These are phyloP conservation scores for Pipistrellus kuhlii DNA, from an alignment of 2,797 vertebrate species.

Conservation along the genomic window DNA sequence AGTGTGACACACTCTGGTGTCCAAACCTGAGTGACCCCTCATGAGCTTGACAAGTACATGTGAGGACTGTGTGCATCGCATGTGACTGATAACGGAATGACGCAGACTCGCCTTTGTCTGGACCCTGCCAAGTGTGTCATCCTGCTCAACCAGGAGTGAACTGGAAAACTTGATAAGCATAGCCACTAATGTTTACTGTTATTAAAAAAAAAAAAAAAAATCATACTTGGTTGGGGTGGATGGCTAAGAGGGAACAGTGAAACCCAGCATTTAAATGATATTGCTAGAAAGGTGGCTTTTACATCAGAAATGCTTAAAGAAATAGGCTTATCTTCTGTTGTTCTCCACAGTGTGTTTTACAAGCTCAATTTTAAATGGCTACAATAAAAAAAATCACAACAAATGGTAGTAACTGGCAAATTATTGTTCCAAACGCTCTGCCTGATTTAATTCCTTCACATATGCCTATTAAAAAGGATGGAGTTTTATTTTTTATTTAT, in stretches of 20 bases:
- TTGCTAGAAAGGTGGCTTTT: background rate
- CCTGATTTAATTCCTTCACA: background rate
- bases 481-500: background rate
- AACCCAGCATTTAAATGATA: conserved; percentile 23
- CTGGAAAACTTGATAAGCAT: background rate
- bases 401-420: background rate
- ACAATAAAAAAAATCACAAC: background rate
- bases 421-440: background rate
- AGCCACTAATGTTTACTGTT: background rate
- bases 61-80: background rate
- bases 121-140: background rate
- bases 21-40: background rate
- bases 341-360: background rate
- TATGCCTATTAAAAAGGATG: background rate
- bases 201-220: background rate
- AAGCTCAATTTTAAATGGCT: conserved; percentile 19
- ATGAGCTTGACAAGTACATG: background rate
- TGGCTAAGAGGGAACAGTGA: background rate
- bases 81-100: background rate
- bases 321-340: background rate
- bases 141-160: background rate
- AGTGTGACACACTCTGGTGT: conserved; percentile 14
- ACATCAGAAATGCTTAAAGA: conserved; percentile 24
- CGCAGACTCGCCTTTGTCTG: background rate
- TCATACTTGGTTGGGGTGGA: background rate